phyloP scores from a whole-genome alignment of 92 coral and sea anemone genomes.

The Pocillopora grandis region DNA sequence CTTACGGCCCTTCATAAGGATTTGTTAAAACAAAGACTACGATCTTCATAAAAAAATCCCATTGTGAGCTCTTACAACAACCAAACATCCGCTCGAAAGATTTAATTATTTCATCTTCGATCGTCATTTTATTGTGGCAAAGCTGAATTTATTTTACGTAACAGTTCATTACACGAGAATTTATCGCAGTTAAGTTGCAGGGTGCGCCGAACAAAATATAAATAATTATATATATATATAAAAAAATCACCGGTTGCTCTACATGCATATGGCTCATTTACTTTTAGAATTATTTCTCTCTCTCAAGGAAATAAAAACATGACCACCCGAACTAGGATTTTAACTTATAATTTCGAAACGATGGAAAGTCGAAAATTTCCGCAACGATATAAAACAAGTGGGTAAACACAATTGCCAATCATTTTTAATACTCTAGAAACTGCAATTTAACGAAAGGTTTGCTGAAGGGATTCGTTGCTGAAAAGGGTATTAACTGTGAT shows the following conservation, averaged over 20 bases:
- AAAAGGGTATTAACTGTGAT: background rate
- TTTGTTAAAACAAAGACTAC: slow-evolving; percentile 29
- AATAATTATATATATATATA: background rate
- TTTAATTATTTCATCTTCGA: background rate
- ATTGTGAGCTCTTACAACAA: slow-evolving; percentile 15
- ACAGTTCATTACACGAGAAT: background rate
- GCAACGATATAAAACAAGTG: background rate
- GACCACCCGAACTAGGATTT: slow-evolving; percentile 6
- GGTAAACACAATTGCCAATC: background rate
- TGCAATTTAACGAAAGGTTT: background rate
- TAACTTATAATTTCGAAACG: slow-evolving; percentile 13
- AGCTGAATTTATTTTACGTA: background rate
- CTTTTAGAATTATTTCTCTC: background rate
- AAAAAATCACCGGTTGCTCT: background rate
- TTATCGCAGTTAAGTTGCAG: background rate
- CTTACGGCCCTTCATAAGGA: slow-evolving; percentile 7
- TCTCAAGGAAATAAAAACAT: background rate
- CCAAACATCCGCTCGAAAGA: background rate
- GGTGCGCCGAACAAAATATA: background rate
- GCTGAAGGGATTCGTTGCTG: too few relatives aligned
- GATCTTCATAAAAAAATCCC: slow-evolving; percentile 17
- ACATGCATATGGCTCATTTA: background rate
- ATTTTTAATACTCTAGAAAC: too few relatives aligned
- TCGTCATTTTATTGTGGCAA: background rate
- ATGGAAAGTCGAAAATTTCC: background rate